Percentiles rank a stretch among this genome's conserved stretches.
Evolutionary conservation across 2,888 invertebrate species (phyloP).

Genomic region (Tubulanus polymorphus): DNA sequence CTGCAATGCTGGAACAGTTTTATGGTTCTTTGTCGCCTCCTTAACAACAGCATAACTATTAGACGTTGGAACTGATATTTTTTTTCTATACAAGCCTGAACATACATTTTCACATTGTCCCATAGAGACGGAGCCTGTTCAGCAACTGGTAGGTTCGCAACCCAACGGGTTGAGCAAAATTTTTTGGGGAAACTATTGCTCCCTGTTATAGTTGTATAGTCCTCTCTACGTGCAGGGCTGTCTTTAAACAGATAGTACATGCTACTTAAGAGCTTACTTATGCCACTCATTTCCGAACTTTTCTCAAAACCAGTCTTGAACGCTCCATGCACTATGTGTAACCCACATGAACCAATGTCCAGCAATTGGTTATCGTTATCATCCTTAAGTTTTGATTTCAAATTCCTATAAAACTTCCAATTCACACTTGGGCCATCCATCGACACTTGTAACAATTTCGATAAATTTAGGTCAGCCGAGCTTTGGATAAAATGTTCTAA

Average conservation of each 20-base stretch:
- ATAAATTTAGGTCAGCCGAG: not conserved
- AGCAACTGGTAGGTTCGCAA: constrained; percentile 8
- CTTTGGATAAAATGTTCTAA: not conserved
- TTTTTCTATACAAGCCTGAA: not conserved
- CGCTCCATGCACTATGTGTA: not conserved
- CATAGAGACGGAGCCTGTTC: not conserved
- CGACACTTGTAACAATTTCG: constrained; percentile 4
- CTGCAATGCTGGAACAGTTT: not conserved
- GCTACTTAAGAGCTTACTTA: constrained; percentile 6
- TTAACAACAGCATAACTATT: not conserved
- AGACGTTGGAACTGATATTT: not conserved
- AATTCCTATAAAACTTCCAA: not conserved
- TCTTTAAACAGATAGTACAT: constrained; percentile 9
- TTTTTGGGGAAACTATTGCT: constrained; percentile 4
- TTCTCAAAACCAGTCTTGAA: not conserved
- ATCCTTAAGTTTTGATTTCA: not conserved
- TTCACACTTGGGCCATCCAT: constrained; percentile 4
- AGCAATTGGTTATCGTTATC: not conserved
- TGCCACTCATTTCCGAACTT: not conserved
- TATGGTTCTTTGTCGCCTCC: not conserved
- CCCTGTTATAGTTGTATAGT: constrained; percentile 2
- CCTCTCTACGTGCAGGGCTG: constrained; percentile 7
- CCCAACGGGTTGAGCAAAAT: constrained; percentile 9
- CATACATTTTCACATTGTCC: not conserved
- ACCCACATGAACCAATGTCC: not conserved